Base-by-base conservation (phyloP, 2,797 vertebrate species). In the Molossus molossus region DNA sequence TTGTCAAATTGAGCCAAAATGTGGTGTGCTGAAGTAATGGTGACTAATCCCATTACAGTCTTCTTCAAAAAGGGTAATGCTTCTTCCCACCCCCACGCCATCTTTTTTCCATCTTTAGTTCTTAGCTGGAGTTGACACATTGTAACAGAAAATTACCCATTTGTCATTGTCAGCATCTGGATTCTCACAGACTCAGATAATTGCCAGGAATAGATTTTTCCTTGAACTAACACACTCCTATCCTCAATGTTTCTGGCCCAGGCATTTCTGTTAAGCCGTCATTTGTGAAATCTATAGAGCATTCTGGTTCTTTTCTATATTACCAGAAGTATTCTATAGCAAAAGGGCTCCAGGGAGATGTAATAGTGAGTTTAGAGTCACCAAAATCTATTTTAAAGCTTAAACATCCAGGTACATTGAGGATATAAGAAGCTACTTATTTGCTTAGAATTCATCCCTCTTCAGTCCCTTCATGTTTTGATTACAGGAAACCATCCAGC, bases 101-200 rank as follows among this genome's bases (percentile, higher is more conserved):
- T 83, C 80, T 96, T 94, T 96, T 95, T 95, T 95, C 95, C 86
- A 60, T 76, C 89, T 95, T 95, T 29, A 86, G 11, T 92, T 95
- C 90, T 96, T 94, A 91, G 94, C 85, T 89, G 57, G 82, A 94
- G 58, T 94, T 94, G 90, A 96, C 87, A 94, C 70, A 79, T 80
- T 82, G 17, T 90, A 92, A 94, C 87, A 95, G 76, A 96, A 95
- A 94, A 92, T 96, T 87, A 87, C 18, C 72, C 73, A 60, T 95
- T 97, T 94, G 86, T 97, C 87, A 91, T 95, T 94, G 92, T 96
- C 85, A 95, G 64, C 95, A 91, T 90, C 95, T 97, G 96, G 84
- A 73, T 86, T 97, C 94, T 95, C 93, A 96, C 67, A 91, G 83
- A 89, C 90, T 92, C 89, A 86, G 75, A 87, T 91, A 84, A 96